phyloP scores from a whole-genome alignment of 1,140 invertebrate species.

The Homalodisca vitripennis region DNA sequence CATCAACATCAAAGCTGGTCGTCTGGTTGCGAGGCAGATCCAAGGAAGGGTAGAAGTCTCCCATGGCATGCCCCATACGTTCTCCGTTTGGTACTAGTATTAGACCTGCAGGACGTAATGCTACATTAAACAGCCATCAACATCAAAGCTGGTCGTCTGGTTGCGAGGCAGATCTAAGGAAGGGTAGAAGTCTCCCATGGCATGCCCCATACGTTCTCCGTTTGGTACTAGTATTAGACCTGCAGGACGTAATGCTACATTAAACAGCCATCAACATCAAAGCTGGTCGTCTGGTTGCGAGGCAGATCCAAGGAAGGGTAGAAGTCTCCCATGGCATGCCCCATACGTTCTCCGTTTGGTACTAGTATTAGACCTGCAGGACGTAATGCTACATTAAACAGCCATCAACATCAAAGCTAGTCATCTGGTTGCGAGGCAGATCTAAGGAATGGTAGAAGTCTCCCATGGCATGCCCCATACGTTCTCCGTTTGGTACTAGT shows the following conservation, averaged over 20 bases:
- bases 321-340: conserved; percentile 74
- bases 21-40: neutral
- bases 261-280: conserved; percentile 50
- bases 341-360: conserved; percentile 85
- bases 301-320: too few relatives aligned
- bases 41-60: conserved; percentile 58
- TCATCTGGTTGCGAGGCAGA: neutral
- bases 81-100: conserved; percentile 91
- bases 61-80: conserved; percentile 73
- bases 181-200: conserved; percentile 71
- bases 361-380: conserved; percentile 80
- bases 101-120: too few relatives aligned
- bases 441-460: conserved; percentile 55
- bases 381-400: too few relatives aligned
- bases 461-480: too few relatives aligned
- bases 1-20: conserved; percentile 22
- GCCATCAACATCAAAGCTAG: conserved; percentile 1
- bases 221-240: conserved; percentile 88
- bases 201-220: conserved; percentile 78
- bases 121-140: too few relatives aligned
- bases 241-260: too few relatives aligned
- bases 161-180: too few relatives aligned
- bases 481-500: too few relatives aligned
- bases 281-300: too few relatives aligned
- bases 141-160: too few relatives aligned